Evolutionary conservation across 2,888 invertebrate genomes (phyloP).

Genomic region (Caenorhabditis angaria): DNA sequence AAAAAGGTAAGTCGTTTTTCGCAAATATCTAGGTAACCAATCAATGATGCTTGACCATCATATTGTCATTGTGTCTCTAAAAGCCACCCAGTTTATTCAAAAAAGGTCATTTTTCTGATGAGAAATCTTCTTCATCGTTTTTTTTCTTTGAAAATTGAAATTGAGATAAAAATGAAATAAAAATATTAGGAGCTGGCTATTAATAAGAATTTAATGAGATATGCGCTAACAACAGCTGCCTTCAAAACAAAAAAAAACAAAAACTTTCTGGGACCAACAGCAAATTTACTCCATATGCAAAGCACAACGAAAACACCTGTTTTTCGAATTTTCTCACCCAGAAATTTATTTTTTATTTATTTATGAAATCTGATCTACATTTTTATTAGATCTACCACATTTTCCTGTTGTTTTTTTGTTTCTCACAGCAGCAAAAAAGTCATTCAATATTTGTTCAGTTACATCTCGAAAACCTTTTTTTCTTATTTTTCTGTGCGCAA

Average conservation of each 20-base stretch:
- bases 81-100: neutral
- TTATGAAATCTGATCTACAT: neutral
- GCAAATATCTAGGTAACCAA: constrained; percentile 41
- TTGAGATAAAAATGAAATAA: neutral
- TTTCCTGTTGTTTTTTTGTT: neutral
- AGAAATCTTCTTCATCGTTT: no score
- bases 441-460: neutral
- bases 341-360: neutral
- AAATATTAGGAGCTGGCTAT: constrained; percentile 2
- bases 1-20: constrained; percentile 2
- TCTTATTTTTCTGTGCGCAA: neutral
- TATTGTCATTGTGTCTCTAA: constrained; percentile 25
- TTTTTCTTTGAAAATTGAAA: neutral
- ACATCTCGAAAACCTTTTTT: constrained; percentile 1
- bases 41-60: constrained; percentile 35
- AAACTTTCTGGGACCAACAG: neutral
- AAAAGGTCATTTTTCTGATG: neutral
- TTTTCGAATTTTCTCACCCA: neutral
- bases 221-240: constrained; percentile 2
- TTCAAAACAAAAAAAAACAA: neutral
- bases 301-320: no score
- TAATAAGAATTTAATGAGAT: constrained; percentile 2
- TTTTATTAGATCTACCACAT: neutral
- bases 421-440: neutral
- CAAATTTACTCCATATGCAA: constrained; percentile 1